Evolutionary conservation across 64 coral and sea anemone genomes (phyloP), one percentile per base, ranked within the genome.

Genomic region (Cladopsammia gracilis): DNA sequence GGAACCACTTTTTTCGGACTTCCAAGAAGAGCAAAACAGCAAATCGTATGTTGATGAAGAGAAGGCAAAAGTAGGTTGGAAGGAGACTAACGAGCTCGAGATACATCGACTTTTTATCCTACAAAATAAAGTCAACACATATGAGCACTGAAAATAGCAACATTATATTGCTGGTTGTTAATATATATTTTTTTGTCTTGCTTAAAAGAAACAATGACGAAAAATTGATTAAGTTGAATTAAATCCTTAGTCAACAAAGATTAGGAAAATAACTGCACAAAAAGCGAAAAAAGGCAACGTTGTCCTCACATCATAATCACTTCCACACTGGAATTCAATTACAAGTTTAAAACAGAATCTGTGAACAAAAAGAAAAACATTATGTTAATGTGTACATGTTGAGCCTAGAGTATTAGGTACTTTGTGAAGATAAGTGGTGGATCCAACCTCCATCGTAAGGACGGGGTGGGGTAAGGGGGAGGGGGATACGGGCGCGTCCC

Each of bases 1-100:
- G 34, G 4, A 73, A 18, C 71, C 71, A 45, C 7, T 23, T 54
- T 11, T 77, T 18, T 23, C 22, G 48, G n/a, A 77, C 16, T 57
- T 77, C 48, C 46, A 77, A 25, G 20, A 77, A n/a, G 20, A 77
- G 48, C 10, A 77, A 48, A 52, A 77, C 48, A 77, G 49, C 75
- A 77, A 77, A 77, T n/a, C 75, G 53, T 10, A 77, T 24, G 19
- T 20, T 45, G 2, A 77, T 56, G 25, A 77, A 23, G 6, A 75
- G 45, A n/a, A 75, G 72, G 15, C 45, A 75, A 12, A 75, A 7
- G 13, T 75, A 75, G 18, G 50, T 77, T 9, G 75, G 75, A 77
- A 77, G 48, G 2, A 50, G 7, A 3, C 75, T 20, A 56, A 77
- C 19, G 4, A 77, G n/a, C 9, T 53, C n/a, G 10, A 54, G 19